Evolutionary conservation across 2,797 vertebrate species (phyloP).

Genomic region (Sparidentex hasta): DNA sequence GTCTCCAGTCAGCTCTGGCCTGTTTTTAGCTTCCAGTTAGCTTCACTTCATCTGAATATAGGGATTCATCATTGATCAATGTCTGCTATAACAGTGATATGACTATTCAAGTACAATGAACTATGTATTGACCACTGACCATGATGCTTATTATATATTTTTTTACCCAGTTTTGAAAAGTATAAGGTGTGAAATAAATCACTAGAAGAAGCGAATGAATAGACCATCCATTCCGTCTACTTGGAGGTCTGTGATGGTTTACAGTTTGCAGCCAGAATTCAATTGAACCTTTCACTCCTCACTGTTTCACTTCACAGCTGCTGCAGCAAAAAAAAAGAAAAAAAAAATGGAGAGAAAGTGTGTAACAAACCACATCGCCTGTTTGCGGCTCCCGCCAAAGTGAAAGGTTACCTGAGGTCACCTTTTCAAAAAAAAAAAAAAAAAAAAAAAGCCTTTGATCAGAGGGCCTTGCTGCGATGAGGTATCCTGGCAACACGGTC

Average conservation of each 20-base stretch:
- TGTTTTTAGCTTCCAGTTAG: too few species aligned
- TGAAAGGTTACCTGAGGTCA: slow-evolving; percentile 30
- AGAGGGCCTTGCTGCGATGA: background rate
- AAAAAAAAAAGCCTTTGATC: slow-evolving; percentile 29
- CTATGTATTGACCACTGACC: too few species aligned
- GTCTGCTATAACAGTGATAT: too few species aligned
- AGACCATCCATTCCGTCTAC: rapidly evolving
- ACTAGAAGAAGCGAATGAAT: background rate
- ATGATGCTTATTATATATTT: too few species aligned
- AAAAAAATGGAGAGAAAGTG: background rate
- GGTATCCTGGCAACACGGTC: slow-evolving; percentile 60
- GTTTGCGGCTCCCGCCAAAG: slow-evolving; percentile 22
- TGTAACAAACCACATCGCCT: background rate
- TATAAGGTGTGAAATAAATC: background rate
- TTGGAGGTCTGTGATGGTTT: background rate
- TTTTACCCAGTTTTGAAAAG: background rate
- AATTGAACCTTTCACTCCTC: background rate
- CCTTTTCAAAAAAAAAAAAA: slow-evolving; percentile 9
- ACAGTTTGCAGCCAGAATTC: background rate
- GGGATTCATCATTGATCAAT: too few species aligned
- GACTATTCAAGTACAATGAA: background rate
- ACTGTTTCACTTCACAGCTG: background rate
- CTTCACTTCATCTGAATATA: too few species aligned
- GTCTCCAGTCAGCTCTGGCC: too few species aligned
- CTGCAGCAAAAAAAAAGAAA: background rate